These are phyloP conservation scores for Piscicola geometra DNA, from an alignment of 2,888 invertebrate species.

Conservation along the genomic window DNA sequence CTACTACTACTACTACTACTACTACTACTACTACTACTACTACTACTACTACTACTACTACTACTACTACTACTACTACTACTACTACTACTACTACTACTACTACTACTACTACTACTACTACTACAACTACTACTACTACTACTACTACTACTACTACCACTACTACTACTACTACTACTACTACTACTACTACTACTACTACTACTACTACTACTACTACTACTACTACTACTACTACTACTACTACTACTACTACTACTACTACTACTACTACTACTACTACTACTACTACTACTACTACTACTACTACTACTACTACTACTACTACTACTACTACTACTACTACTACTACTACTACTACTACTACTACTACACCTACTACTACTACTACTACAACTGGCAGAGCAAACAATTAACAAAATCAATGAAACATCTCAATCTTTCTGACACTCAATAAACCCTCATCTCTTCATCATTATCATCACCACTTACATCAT, in stretches of 20 bases:
- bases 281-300: slow-evolving; percentile 30
- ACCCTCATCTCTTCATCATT: no score
- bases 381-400: background rate
- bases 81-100: slow-evolving; percentile 31
- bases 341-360: background rate
- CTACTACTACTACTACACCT: no score
- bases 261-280: slow-evolving; percentile 30
- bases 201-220: slow-evolving; percentile 25
- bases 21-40: slow-evolving; percentile 31
- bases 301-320: slow-evolving; percentile 25
- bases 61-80: slow-evolving; percentile 31
- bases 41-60: slow-evolving; percentile 28
- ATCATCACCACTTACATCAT: no score
- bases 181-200: slow-evolving; percentile 20
- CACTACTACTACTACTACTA: slow-evolving; percentile 24
- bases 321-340: slow-evolving; percentile 20
- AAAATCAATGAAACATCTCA: no score
- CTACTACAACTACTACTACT: slow-evolving; percentile 29
- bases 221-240: slow-evolving; percentile 31
- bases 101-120: slow-evolving; percentile 31
- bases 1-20: slow-evolving; percentile 26
- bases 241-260: slow-evolving; percentile 31
- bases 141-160: slow-evolving; percentile 30
- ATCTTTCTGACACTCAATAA: no score
- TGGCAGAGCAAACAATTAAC: no score